Base-by-base conservation (phyloP, 2,888 invertebrate genomes). In the Kryphioiulus occultus region DNA sequence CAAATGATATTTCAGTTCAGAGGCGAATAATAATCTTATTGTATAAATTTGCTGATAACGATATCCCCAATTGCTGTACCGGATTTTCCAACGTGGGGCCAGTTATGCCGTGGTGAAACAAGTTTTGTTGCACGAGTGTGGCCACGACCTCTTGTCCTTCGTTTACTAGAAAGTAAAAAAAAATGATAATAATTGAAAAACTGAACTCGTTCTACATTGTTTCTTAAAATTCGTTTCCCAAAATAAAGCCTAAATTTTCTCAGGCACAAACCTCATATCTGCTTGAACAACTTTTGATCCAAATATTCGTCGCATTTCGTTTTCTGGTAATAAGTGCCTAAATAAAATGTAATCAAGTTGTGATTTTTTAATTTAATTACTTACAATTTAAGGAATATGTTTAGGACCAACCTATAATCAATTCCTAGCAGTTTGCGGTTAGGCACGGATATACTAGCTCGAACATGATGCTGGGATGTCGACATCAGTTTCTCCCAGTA, bases 231-330 rank as follows among this genome's bases (percentile, higher is more conserved):
- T 68, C 10, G 2, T 47, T 47, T 7, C 47, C 47, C 47, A 47
- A 10, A 82, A n/a, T n/a, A n/a, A n/a, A n/a, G n/a, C n/a, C n/a
- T n/a, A n/a, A n/a, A 39, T 19, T n/a, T 87, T 82, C 19, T 47
- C 42, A 53, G 44, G 83, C 85, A 85, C 88, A 90, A 90, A 93
- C 93, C 91, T 92, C 89, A 93, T 92, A 91, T 95, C 95, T 87
- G 94, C 93, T 92, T 95, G 95, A 32, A 96, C 94, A 87, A 95
- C 95, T 92, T 95, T 95, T 30, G 95, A 95, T 32, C 96, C 96
- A 93, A 96, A 96, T 90, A 96, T 96, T 91, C 95, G 94, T 89
- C 95, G 95, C 91, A 96, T 93, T 92, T 96, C 96, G 92, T 95
- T 95, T 89, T 95, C 95, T 17, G 95, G 94, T 92, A 96, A 96